These are phyloP conservation scores for Crocallis elinguaria DNA, from an alignment of 2,888 invertebrate genomes.

Conservation along the genomic window DNA sequence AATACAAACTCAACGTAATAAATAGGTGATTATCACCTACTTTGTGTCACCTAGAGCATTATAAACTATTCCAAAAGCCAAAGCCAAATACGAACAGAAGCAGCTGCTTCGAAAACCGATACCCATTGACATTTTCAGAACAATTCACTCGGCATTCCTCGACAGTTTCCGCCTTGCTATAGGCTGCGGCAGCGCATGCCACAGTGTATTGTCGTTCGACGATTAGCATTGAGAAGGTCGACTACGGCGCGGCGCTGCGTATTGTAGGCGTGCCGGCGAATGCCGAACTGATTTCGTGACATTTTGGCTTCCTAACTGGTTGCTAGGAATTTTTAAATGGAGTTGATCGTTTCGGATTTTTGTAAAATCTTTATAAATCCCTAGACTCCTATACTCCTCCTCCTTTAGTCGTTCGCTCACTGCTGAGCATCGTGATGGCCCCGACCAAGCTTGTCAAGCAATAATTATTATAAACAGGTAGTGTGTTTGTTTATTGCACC, in stretches of 20 bases:
- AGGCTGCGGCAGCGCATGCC: slow-evolving; percentile 41
- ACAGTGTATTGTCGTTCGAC: slow-evolving; percentile 27
- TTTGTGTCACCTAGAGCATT: no score
- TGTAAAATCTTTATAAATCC: no score
- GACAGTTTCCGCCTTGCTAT: slow-evolving; percentile 32
- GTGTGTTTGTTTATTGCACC: no score
- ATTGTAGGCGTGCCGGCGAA: slow-evolving; percentile 62
- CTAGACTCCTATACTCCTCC: no score
- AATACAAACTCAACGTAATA: no score
- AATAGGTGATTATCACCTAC: no score
- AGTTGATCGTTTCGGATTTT: slow-evolving; percentile 21
- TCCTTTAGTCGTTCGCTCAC: no score
- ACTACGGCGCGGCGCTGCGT: slow-evolving; percentile 56
- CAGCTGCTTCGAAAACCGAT: slow-evolving; percentile 10
- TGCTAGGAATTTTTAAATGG: slow-evolving; percentile 33
- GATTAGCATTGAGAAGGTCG: slow-evolving; percentile 80
- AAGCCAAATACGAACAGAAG: slow-evolving; percentile 3
- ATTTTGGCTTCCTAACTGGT: slow-evolving; percentile 56
- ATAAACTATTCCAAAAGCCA: no score
- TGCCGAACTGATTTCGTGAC: slow-evolving; percentile 56
- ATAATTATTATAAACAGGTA: no score
- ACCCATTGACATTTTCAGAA: slow-evolving; percentile 27
- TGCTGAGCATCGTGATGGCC: no score
- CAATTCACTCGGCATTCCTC: slow-evolving; percentile 25
- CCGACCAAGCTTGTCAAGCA: no score